Base-by-base conservation (phyloP, 2,888 invertebrate species). In the Cantharis rustica region DNA sequence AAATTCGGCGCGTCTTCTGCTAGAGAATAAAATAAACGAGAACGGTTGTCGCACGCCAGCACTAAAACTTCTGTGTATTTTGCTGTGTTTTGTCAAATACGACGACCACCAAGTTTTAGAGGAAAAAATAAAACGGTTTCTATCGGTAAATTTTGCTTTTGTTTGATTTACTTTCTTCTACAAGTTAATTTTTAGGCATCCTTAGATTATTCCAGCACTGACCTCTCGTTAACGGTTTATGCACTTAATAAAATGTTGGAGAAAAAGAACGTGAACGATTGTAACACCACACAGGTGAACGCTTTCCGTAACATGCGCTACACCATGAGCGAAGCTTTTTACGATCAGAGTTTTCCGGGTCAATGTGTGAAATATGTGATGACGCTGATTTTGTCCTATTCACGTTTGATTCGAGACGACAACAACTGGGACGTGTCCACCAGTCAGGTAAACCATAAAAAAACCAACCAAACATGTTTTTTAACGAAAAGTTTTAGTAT, bases 11-110 rank as follows among this genome's bases (percentile, higher is more conserved):
- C 68, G 62, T 26, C 62, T 74, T 47, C 23, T 77, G 47, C 63
- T 77, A 69, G 77, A 77, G 17, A 26, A 63, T n/a, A 77, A 77
- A 74, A 74, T 77, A 17, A 31, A 71, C 9, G 69, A 77, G 0
- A 62, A 17, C 10, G 10, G 20, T 20, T 68, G 16, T 13, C 23
- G 61, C 2, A 74, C 64, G 2, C 23, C 74, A 0, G 74, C 74
- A 5, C 61, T 77, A 16, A 77, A 77, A 69, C 68, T 77, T 0
- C 31, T 77, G 10, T 73, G 77, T n/a, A 13, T 73, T 16, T 62
- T 77, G 69, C 69, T 77, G 10, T 71, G 69, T 62, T 77, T 71
- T 64, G 71, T 74, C 0, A 47, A 62, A 20, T 77, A 69, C 13
- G 63, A 31, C 11, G 71, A 77, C 26, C 68, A 63, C 20, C 71